Conservation (phyloP, 2,888 invertebrate genomes). For the Lasioglossum pauxillum region DNA sequence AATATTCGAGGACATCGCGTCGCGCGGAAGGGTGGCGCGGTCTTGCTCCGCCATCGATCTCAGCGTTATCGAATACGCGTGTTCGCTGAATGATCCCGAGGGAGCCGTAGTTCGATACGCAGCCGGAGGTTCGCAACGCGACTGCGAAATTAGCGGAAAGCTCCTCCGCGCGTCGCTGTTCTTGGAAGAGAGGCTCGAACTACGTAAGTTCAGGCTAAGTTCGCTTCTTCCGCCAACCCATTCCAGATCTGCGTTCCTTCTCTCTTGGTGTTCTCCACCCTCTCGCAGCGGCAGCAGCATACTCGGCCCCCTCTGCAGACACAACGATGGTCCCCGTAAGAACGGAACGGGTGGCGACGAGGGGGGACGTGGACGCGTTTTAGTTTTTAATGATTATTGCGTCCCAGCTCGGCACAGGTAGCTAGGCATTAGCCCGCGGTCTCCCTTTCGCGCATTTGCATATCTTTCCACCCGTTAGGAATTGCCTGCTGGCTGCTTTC, state of each 20-base stretch:
- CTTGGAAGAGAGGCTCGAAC: slow-evolving; percentile 49
- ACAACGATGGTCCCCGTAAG: slow-evolving; percentile 23
- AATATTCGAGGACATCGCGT: not conserved
- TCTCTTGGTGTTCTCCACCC: slow-evolving; percentile 3
- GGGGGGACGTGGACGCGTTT: slow-evolving; percentile 70
- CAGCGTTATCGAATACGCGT: slow-evolving; percentile 59
- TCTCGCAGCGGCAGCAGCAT: not conserved
- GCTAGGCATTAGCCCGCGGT: slow-evolving; percentile 78
- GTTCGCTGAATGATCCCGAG: slow-evolving; percentile 58
- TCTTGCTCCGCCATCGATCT: slow-evolving; percentile 56
- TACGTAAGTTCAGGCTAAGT: slow-evolving; percentile 68
- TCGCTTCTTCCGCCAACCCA: slow-evolving; percentile 54
- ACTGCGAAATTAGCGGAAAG: slow-evolving; percentile 67
- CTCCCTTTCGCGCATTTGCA: slow-evolving; percentile 80
- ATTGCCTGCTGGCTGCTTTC: slow-evolving; percentile 75
- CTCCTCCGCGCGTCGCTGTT: slow-evolving; percentile 33
- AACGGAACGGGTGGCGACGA: not conserved
- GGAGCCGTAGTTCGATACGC: slow-evolving; percentile 61
- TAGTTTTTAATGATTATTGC: slow-evolving; percentile 83
- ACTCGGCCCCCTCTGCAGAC: slow-evolving; percentile 11
- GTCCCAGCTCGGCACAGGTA: slow-evolving; percentile 74
- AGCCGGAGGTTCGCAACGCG: slow-evolving; percentile 52
- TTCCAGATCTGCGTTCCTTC: slow-evolving; percentile 17
- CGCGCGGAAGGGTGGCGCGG: not conserved
- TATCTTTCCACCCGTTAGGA: slow-evolving; percentile 82